phyloP scores from a whole-genome alignment of 2,888 invertebrate species.

The Drosophila macrospina region DNA sequence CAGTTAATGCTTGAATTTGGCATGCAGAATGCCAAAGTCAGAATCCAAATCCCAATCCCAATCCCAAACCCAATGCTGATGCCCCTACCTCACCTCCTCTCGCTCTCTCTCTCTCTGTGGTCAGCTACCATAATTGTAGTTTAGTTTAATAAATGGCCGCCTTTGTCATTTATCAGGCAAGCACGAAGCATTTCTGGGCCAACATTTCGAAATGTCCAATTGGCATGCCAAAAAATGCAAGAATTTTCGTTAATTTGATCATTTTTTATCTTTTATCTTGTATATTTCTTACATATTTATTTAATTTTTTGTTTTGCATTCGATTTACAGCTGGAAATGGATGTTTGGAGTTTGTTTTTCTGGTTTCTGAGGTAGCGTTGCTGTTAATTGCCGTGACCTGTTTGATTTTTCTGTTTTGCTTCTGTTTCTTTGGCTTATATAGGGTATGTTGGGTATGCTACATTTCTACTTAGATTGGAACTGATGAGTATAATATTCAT shows the following conservation, averaged over 20 bases:
- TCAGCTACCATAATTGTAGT: conserved; percentile 59
- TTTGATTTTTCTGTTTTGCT: conserved; percentile 57
- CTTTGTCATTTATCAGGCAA: conserved; percentile 58
- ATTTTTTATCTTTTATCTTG: conserved; percentile 23
- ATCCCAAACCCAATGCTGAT: not conserved
- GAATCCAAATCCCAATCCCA: not conserved
- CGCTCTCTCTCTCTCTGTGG: conserved; percentile 20
- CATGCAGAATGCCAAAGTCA: conserved; percentile 64
- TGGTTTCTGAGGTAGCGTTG: conserved; percentile 26
- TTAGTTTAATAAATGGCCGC: conserved; percentile 56
- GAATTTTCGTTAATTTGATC: conserved; percentile 28
- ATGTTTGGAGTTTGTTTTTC: conserved; percentile 1
- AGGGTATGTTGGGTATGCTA: not conserved
- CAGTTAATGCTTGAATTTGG: conserved; percentile 68
- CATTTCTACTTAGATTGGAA: too few species aligned
- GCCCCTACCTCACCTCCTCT: not conserved
- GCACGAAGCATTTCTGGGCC: conserved; percentile 37
- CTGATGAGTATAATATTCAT: too few species aligned
- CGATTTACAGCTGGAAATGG: conserved; percentile 9
- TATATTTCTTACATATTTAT: not conserved
- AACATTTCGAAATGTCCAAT: conserved; percentile 53
- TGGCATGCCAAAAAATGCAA: conserved; percentile 36
- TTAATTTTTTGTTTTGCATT: conserved; percentile 5
- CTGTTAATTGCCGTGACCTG: conserved; percentile 74
- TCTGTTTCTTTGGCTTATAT: not conserved